Evolutionary conservation across 2,888 invertebrate species (phyloP).

Genomic region (Cephus spinipes): DNA sequence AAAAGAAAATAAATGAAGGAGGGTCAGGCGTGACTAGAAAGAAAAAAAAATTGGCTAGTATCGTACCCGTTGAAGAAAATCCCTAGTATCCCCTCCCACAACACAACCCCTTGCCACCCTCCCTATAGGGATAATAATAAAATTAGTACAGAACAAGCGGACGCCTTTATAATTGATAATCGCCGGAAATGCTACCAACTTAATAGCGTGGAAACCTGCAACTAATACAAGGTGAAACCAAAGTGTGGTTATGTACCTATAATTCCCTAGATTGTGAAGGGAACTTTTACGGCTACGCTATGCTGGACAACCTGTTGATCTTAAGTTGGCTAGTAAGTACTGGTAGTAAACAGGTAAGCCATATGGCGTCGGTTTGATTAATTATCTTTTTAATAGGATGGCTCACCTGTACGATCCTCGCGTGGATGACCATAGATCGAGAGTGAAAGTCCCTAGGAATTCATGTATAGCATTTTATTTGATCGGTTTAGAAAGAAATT

Average conservation of each 20-base stretch:
- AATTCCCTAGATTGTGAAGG: not conserved
- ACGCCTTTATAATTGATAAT: not conserved
- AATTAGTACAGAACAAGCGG: not conserved
- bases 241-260: not conserved
- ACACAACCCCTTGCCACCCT: too few species aligned
- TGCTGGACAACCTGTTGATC: not conserved
- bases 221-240: not conserved
- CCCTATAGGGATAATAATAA: not conserved
- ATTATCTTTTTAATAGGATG: conserved; percentile 37
- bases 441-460: not conserved
- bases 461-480: not conserved
- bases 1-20: not conserved
- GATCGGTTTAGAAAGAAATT: not conserved
- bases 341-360: conserved; percentile 32
- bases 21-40: not conserved
- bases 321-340: not conserved
- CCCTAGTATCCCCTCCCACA: not conserved
- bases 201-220: not conserved
- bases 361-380: conserved; percentile 54
- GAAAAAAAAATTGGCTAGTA: not conserved
- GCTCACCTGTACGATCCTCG: conserved; percentile 34
- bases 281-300: not conserved
- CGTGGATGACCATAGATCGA: not conserved
- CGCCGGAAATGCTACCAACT: not conserved
- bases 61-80: not conserved